phyloP scores from a whole-genome alignment of 1,140 invertebrate species.

The Acromyrmex echinatior region DNA sequence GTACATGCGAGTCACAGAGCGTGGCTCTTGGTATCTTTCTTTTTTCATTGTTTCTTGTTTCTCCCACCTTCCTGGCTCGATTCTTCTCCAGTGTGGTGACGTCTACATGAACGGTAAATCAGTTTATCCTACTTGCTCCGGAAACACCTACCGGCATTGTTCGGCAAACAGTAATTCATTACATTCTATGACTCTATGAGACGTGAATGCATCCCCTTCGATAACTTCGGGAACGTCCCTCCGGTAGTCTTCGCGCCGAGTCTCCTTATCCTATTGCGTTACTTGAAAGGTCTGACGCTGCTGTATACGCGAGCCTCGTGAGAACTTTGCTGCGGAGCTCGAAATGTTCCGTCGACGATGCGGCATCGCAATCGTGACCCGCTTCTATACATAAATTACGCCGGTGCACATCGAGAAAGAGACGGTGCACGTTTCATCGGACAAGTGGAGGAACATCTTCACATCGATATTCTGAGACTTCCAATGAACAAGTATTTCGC shows the following conservation, averaged over 20 bases:
- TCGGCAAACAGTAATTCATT: conserved; percentile 81
- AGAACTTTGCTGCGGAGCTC: conserved; percentile 69
- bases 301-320: conserved; percentile 59
- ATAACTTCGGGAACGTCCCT: conserved; percentile 67
- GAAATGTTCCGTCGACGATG: conserved; percentile 65
- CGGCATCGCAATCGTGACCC: conserved; percentile 75
- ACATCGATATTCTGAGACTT: conserved; percentile 50
- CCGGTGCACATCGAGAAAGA: conserved; percentile 36
- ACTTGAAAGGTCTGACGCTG: conserved; percentile 53
- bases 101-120: conserved; percentile 72
- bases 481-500: not conserved
- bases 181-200: conserved; percentile 77
- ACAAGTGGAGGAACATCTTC: conserved; percentile 27
- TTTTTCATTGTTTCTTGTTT: conserved; percentile 7
- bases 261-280: conserved; percentile 38
- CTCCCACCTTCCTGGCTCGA: not conserved
- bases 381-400: conserved; percentile 72
- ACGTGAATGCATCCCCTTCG: conserved; percentile 74
- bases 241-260: conserved; percentile 60
- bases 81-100: conserved; percentile 33
- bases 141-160: conserved; percentile 73
- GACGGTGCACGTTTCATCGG: conserved; percentile 41
- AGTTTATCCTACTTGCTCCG: conserved; percentile 72
- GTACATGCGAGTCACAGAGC: not conserved
- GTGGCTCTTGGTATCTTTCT: not conserved